phyloP scores from a whole-genome alignment of 2,113 vertebrate species.

The Prinia subflava region DNA sequence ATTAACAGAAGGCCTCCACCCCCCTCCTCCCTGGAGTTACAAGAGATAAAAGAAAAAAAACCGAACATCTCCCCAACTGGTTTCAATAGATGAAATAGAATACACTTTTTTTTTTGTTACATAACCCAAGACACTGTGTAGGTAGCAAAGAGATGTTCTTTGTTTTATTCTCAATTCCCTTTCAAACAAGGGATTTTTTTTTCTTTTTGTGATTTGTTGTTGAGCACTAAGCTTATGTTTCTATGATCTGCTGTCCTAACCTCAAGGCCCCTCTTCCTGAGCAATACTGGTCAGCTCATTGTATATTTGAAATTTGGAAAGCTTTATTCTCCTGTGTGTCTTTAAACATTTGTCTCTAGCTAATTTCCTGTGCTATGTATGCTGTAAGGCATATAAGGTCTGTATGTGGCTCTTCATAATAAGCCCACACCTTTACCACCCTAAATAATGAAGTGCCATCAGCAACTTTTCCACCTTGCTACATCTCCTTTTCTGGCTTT shows the following conservation, averaged over 20 bases:
- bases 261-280: neutral
- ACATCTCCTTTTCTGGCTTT: neutral
- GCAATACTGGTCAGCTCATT: neutral
- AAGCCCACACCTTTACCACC: neutral
- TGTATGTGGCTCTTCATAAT: neutral
- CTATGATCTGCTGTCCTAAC: neutral
- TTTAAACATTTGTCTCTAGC: neutral
- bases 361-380: neutral
- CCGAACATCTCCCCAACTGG: no score
- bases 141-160: neutral
- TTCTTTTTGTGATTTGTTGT: neutral
- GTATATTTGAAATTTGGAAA: neutral
- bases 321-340: neutral
- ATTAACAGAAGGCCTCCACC: no score
- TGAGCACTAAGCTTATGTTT: neutral
- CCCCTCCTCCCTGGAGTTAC: no score
- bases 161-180: neutral
- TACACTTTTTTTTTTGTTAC: no score
- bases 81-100: no score
- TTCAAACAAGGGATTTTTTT: neutral
- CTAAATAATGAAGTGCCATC: neutral
- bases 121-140: neutral
- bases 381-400: neutral
- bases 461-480: neutral
- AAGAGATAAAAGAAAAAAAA: no score